Percentiles rank a stretch among this genome's conserved stretches.
Evolutionary conservation across 2,797 vertebrate species (phyloP).

Genomic region (Megalops cyprinoides): DNA sequence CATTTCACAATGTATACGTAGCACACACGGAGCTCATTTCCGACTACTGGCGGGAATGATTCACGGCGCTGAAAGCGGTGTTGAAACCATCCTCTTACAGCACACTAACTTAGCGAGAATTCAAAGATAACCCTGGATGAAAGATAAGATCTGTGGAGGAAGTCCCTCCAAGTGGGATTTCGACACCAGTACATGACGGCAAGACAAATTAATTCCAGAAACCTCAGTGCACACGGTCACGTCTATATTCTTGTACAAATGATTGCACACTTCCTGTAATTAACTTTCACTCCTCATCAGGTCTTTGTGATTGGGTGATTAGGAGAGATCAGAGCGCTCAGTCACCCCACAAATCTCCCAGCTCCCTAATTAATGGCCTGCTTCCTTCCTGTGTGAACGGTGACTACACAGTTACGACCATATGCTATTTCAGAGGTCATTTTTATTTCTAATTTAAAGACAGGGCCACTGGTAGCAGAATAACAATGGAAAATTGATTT

Average conservation of each 20-base stretch:
- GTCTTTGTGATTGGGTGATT: slow-evolving; percentile 49
- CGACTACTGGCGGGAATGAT: slow-evolving; percentile 39
- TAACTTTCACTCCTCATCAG: slow-evolving; percentile 45
- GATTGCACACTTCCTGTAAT: slow-evolving; percentile 14
- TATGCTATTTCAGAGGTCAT: slow-evolving; percentile 72
- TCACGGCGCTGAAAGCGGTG: slow-evolving; percentile 44
- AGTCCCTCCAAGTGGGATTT: background rate
- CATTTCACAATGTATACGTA: background rate
- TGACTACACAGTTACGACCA: slow-evolving; percentile 72
- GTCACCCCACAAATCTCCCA: slow-evolving; percentile 53
- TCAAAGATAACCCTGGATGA: slow-evolving; percentile 45
- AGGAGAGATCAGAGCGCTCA: slow-evolving; percentile 42
- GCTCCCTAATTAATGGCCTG: slow-evolving; percentile 73
- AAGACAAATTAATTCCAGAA: slow-evolving; percentile 34
- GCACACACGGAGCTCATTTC: background rate
- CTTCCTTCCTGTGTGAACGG: slow-evolving; percentile 67
- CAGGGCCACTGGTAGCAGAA: background rate
- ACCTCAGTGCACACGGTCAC: background rate
- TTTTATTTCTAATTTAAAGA: slow-evolving; percentile 78
- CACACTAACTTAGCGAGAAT: slow-evolving; percentile 15
- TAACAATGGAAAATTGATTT: background rate
- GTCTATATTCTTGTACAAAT: slow-evolving; percentile 6
- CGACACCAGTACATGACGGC: slow-evolving; percentile 24
- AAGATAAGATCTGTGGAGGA: slow-evolving; percentile 11
- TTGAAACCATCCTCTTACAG: slow-evolving; percentile 42